Conservation (phyloP, 1,140 invertebrate species). For the Dendroctonus ponderosae region DNA sequence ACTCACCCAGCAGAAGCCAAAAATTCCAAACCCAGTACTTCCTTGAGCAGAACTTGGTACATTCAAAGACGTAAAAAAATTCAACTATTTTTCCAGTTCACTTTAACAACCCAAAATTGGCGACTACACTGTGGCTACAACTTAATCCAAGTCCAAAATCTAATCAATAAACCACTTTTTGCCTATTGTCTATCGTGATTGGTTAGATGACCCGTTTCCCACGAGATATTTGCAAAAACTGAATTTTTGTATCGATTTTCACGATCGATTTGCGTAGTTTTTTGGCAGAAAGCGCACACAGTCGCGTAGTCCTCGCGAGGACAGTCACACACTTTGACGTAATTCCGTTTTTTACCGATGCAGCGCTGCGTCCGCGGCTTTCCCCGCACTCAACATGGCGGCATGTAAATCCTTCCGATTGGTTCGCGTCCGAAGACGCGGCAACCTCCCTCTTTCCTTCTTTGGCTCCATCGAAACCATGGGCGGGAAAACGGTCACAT, state of each 20-base stretch:
- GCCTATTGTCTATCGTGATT: too few species aligned
- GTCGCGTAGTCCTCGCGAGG: slow-evolving; percentile 35
- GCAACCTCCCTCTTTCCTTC: neutral
- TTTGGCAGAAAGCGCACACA: slow-evolving; percentile 32
- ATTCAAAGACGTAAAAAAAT: too few species aligned
- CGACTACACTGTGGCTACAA: too few species aligned
- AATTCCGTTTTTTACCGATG: slow-evolving; percentile 40
- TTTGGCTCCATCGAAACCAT: slow-evolving; percentile 15
- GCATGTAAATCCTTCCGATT: slow-evolving; percentile 22
- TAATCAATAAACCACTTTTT: too few species aligned
- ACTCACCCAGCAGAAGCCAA: too few species aligned
- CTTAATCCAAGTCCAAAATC: too few species aligned
- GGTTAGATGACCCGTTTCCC: slow-evolving; percentile 9
- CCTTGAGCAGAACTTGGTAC: too few species aligned
- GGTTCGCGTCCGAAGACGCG: slow-evolving; percentile 32
- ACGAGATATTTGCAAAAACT: slow-evolving; percentile 23
- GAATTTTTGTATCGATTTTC: slow-evolving; percentile 42
- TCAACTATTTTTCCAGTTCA: too few species aligned
- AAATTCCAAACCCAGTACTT: too few species aligned
- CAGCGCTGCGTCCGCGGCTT: slow-evolving; percentile 39
- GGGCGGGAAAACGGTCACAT: slow-evolving; percentile 29
- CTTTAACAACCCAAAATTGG: too few species aligned
- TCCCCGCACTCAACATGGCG: slow-evolving; percentile 42
- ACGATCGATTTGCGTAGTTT: slow-evolving; percentile 43
- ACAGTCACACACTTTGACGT: slow-evolving; percentile 40